Conservation (phyloP, 2,888 invertebrate species). For the Zygogramma bicolorata region DNA sequence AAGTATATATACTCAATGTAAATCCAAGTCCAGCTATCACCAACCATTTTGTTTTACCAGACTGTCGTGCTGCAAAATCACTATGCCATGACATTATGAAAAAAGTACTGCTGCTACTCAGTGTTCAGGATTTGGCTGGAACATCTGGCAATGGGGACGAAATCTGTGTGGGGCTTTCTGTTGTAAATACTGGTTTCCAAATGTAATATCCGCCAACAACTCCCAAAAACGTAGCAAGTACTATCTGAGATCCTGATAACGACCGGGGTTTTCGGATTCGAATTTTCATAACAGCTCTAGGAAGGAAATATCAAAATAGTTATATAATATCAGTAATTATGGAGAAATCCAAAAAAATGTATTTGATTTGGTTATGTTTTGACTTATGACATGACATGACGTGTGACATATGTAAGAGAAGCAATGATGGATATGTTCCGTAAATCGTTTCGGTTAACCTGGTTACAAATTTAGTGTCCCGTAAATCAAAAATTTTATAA, state of each 20-base stretch:
- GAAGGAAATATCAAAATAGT: not conserved
- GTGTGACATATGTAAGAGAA: no score
- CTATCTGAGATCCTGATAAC: conserved; percentile 58
- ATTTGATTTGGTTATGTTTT: not conserved
- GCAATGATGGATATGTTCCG: no score
- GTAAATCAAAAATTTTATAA: no score
- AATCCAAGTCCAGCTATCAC: conserved; percentile 49
- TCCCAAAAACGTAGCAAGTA: conserved; percentile 58
- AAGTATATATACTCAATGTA: conserved; percentile 37
- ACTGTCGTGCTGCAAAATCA: conserved; percentile 39
- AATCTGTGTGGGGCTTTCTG: not conserved
- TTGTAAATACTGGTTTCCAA: conserved; percentile 63
- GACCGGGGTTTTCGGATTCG: conserved; percentile 59
- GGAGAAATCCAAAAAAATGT: no score
- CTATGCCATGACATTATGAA: conserved; percentile 32
- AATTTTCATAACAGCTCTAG: conserved; percentile 53
- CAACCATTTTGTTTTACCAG: conserved; percentile 52
- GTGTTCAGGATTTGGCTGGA: not conserved
- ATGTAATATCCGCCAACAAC: conserved; percentile 63
- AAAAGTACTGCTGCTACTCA: not conserved
- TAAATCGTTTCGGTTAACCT: no score
- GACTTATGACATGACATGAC: no score
- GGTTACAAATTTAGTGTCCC: no score
- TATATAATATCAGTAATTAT: not conserved
- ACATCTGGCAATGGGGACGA: no score